These are phyloP conservation scores for Microctonus aethiopoides DNA, from an alignment of 2,888 invertebrate species.

Conservation along the genomic window DNA sequence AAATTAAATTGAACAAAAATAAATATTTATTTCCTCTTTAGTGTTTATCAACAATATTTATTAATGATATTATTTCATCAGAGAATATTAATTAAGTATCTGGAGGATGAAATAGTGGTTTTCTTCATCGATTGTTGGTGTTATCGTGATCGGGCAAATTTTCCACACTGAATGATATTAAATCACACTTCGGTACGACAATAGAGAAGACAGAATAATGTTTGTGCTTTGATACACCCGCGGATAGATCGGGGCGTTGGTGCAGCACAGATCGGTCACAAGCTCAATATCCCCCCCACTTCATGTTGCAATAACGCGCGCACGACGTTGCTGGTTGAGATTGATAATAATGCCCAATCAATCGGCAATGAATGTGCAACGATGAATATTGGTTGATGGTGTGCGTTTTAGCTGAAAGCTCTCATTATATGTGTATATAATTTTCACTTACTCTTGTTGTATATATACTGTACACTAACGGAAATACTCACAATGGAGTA, in stretches of 20 bases:
- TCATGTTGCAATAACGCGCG: background rate
- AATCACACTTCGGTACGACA: slow-evolving; percentile 14
- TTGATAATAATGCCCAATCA: slow-evolving; percentile 23
- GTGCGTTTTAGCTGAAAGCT: background rate
- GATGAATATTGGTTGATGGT: background rate
- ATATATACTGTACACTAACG: background rate
- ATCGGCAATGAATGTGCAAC: slow-evolving; percentile 6
- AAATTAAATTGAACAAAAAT: background rate
- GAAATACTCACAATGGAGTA: background rate
- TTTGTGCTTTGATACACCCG: background rate
- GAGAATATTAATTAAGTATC: background rate
- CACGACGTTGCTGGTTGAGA: background rate
- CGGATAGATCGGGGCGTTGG: background rate
- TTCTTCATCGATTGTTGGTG: background rate
- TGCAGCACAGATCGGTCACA: slow-evolving; percentile 1
- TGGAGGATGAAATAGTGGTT: background rate
- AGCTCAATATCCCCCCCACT: background rate
- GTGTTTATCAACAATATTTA: background rate
- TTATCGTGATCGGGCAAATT: slow-evolving; percentile 17
- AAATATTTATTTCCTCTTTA: background rate
- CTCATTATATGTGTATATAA: background rate
- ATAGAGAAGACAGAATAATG: slow-evolving; percentile 19
- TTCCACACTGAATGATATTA: slow-evolving; percentile 10
- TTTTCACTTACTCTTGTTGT: background rate
- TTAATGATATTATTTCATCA: background rate